Percentiles rank a stretch among this genome's conserved stretches.
phyloP scores from a whole-genome alignment of 2,113 vertebrate species.

The Chlamydotis undulata region DNA sequence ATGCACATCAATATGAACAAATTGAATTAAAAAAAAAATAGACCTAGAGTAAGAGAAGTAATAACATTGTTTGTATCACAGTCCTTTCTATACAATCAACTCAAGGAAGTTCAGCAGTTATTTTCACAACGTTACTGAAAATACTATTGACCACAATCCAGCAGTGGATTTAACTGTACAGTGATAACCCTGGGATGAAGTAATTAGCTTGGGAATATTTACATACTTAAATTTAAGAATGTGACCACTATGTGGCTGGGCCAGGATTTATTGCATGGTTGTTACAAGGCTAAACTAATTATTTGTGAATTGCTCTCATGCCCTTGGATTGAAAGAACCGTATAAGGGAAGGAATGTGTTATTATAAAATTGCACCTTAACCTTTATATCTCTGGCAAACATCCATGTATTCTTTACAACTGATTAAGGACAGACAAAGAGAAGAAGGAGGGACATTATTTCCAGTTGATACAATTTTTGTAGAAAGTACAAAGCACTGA shows the following conservation, averaged over 20 bases:
- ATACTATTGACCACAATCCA: background rate
- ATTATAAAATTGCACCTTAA: constrained; percentile 60
- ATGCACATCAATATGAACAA: background rate
- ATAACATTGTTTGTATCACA: background rate
- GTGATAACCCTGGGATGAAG: background rate
- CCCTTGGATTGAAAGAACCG: constrained; percentile 34
- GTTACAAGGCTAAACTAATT: constrained; percentile 56
- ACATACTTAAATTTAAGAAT: constrained; percentile 31
- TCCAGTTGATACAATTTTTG: constrained; percentile 37
- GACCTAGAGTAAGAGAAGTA: background rate
- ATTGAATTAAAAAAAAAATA: background rate
- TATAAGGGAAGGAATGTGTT: constrained; percentile 59
- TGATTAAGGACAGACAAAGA: constrained; percentile 50
- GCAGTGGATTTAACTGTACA: background rate
- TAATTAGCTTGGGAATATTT: constrained; percentile 28
- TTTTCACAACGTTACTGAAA: background rate
- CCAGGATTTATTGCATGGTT: constrained; percentile 16
- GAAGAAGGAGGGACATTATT: constrained; percentile 40
- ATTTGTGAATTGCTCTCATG: constrained; percentile 60
- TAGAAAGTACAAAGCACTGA: background rate
- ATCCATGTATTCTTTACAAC: constrained; percentile 45
- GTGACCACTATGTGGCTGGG: background rate
- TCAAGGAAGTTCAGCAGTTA: background rate
- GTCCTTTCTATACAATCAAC: background rate
- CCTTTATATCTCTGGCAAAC: constrained; percentile 57